A percentile compares a stretch with the other conserved stretches of the same genome.
phyloP scores from a whole-genome alignment of 2,888 invertebrate species.

The Rambutsinella grinnellia region DNA sequence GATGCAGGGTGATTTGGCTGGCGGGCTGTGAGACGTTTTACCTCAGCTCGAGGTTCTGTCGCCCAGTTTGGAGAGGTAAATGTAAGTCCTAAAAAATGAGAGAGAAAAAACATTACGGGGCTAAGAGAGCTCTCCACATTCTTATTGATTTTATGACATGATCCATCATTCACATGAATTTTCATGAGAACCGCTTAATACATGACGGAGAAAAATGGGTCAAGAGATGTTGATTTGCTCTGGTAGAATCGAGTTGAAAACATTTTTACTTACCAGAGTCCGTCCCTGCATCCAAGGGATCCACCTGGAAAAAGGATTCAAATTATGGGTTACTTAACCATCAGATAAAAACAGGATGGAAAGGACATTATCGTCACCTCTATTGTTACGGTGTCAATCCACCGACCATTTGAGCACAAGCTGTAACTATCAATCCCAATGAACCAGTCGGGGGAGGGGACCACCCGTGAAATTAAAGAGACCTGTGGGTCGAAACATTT shows the following conservation, averaged over 20 bases:
- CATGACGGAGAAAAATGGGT: too few species aligned
- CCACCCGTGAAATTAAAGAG: constrained; percentile 89
- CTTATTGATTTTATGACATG: constrained; percentile 52
- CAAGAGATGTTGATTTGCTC: background rate
- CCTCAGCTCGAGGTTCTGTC: constrained; percentile 88
- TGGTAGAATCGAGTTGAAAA: background rate
- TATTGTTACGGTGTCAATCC: constrained; percentile 90
- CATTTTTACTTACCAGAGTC: constrained; percentile 74
- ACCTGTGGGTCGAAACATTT: constrained; percentile 73
- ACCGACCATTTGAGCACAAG: constrained; percentile 90
- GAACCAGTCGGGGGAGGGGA: constrained; percentile 77
- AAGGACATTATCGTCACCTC: constrained; percentile 75
- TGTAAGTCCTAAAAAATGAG: constrained; percentile 81
- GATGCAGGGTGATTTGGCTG: constrained; percentile 93
- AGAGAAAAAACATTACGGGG: background rate
- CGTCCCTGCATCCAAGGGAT: constrained; percentile 93
- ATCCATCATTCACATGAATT: constrained; percentile 36
- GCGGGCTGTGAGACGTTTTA: constrained; percentile 88
- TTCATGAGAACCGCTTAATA: background rate
- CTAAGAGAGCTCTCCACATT: background rate
- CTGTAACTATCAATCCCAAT: constrained; percentile 89
- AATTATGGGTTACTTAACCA: background rate
- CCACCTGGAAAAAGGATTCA: constrained; percentile 75
- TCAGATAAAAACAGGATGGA: background rate
- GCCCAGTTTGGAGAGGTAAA: constrained; percentile 88